phyloP scores from a whole-genome alignment of 2,888 invertebrate genomes.

The Amphipyra tragopoginis region DNA sequence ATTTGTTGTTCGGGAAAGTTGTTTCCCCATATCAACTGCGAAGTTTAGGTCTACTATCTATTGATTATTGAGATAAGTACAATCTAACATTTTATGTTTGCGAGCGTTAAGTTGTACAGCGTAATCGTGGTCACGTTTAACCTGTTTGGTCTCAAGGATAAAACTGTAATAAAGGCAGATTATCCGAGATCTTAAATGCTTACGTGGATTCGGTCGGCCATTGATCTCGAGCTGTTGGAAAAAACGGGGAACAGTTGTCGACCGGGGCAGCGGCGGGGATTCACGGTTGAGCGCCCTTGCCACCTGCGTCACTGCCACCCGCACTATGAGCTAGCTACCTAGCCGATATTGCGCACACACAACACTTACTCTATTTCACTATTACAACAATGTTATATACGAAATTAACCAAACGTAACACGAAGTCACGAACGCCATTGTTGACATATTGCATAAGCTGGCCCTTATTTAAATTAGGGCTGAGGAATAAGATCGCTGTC shows the following conservation, averaged over 20 bases:
- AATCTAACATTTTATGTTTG: constrained; percentile 48
- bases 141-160: constrained; percentile 60
- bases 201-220: constrained; percentile 71
- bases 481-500: constrained; percentile 10
- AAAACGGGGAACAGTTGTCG: constrained; percentile 85
- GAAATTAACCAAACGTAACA: constrained; percentile 41
- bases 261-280: constrained; percentile 75
- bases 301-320: constrained; percentile 76
- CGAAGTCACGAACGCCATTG: constrained; percentile 24
- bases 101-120: constrained; percentile 50
- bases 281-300: constrained; percentile 85
- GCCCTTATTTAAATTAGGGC: constrained; percentile 18
- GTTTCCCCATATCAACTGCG: constrained; percentile 9
- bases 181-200: constrained; percentile 61
- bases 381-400: constrained; percentile 41
- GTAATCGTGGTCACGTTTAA: constrained; percentile 58
- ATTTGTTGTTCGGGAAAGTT: constrained; percentile 16
- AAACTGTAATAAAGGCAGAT: constrained; percentile 58
- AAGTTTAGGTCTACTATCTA: constrained; percentile 35
- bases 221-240: constrained; percentile 80
- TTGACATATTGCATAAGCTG: constrained; percentile 48
- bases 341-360: constrained; percentile 46
- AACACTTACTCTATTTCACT: constrained; percentile 35
- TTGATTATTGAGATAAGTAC: constrained; percentile 36
- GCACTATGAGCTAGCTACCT: constrained; percentile 47